Percentiles rank a stretch among this genome's conserved stretches.
Conservation (phyloP, 2,113 vertebrate genomes). For the Motacilla tschutschensis region DNA sequence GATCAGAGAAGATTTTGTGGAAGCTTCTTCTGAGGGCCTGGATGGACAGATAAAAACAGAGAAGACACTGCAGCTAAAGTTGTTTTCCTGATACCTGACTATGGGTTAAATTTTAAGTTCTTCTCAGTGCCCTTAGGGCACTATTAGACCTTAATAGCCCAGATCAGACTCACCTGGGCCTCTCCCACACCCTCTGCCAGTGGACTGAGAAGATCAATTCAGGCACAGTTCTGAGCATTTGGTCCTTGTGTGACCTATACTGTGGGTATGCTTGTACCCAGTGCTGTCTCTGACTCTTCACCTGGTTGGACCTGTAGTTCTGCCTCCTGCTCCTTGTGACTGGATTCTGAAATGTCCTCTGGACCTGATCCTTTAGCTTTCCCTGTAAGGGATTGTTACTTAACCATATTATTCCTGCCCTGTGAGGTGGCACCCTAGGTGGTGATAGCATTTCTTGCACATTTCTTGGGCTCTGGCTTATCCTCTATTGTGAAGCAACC, state of each 20-base stretch:
- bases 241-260: background rate
- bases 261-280: accelerated
- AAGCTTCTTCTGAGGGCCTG: background rate
- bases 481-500: background rate
- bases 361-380: background rate
- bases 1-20: background rate
- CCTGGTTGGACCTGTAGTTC: background rate
- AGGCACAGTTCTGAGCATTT: background rate
- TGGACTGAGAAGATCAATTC: background rate
- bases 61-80: background rate
- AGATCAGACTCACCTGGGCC: background rate
- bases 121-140: background rate
- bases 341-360: background rate
- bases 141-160: background rate
- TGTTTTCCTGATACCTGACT: background rate
- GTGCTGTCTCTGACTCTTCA: background rate
- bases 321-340: background rate
- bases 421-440: background rate
- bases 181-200: background rate
- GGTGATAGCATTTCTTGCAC: background rate
- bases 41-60: too few species aligned
- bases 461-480: background rate
- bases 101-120: background rate
- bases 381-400: background rate
- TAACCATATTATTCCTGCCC: background rate